Evolutionary conservation across 2,888 invertebrate genomes (phyloP).

Genomic region (Halictus quadricinctus): DNA sequence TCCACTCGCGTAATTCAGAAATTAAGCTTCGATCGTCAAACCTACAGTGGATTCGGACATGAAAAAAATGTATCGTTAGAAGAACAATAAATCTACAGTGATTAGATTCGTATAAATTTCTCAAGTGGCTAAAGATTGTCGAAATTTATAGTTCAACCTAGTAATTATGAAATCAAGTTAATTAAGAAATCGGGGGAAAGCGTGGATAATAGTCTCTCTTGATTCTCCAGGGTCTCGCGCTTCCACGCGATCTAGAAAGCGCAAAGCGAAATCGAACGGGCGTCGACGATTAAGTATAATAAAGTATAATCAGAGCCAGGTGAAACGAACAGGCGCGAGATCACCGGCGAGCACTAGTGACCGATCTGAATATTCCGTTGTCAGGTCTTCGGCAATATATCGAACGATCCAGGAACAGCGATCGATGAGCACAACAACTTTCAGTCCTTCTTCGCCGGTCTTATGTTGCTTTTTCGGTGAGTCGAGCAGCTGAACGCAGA

Average conservation of each 20-base stretch:
- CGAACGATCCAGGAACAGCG: slow-evolving; percentile 91
- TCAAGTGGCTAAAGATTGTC: too few relatives aligned
- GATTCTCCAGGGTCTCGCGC: neutral
- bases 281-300: neutral
- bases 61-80: too few relatives aligned
- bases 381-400: slow-evolving; percentile 97
- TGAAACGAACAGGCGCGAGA: slow-evolving; percentile 3
- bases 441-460: slow-evolving; percentile 94
- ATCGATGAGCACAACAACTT: slow-evolving; percentile 98
- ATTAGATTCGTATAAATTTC: too few relatives aligned
- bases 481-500: slow-evolving; percentile 81
- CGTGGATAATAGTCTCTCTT: neutral
- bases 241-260: neutral
- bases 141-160: too few relatives aligned
- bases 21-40: too few relatives aligned
- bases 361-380: slow-evolving; percentile 75
- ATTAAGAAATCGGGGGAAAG: neutral
- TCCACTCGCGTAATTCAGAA: neutral
- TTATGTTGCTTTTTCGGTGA: slow-evolving; percentile 97
- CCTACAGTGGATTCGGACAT: too few relatives aligned
- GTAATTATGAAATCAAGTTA: too few relatives aligned
- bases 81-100: too few relatives aligned
- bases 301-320: neutral
- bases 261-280: neutral
- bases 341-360: slow-evolving; percentile 50